Percentiles rank a stretch among this genome's conserved stretches.
phyloP scores from a whole-genome alignment of 2,888 invertebrate genomes.

The Morpho achilles region DNA sequence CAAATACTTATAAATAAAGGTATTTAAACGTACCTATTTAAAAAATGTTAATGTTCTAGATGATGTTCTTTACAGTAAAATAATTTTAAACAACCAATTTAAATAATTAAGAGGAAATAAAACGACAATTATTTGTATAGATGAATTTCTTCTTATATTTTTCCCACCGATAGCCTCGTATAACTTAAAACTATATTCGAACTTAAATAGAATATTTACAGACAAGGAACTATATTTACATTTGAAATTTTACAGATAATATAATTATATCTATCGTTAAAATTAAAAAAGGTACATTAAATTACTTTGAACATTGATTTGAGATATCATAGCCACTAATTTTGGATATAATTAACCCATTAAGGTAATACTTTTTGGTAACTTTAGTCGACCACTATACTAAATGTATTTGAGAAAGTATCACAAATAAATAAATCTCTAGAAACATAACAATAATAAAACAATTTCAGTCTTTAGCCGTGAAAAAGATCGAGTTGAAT shows the following conservation, averaged over 20 bases:
- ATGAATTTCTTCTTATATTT: constrained; percentile 41
- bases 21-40: no score
- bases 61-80: no score
- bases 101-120: constrained; percentile 9
- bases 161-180: constrained; percentile 59
- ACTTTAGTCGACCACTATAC: constrained; percentile 65
- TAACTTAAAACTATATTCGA: constrained; percentile 40
- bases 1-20: no score
- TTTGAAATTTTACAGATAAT: constrained; percentile 8
- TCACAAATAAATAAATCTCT: constrained; percentile 74
- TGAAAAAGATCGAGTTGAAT: constrained; percentile 39
- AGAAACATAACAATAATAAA: constrained; percentile 67
- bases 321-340: constrained; percentile 58
- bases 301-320: constrained; percentile 41
- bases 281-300: constrained; percentile 32
- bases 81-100: background rate
- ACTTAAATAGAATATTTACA: constrained; percentile 58
- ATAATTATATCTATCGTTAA: constrained; percentile 19
- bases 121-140: constrained; percentile 10
- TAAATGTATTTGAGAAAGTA: constrained; percentile 48
- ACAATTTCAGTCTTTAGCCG: constrained; percentile 67
- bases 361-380: constrained; percentile 76
- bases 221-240: constrained; percentile 37
- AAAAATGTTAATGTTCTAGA: no score
- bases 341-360: constrained; percentile 58